phyloP scores from a whole-genome alignment of 2,113 vertebrate genomes.

The Emydura subglobosa region DNA sequence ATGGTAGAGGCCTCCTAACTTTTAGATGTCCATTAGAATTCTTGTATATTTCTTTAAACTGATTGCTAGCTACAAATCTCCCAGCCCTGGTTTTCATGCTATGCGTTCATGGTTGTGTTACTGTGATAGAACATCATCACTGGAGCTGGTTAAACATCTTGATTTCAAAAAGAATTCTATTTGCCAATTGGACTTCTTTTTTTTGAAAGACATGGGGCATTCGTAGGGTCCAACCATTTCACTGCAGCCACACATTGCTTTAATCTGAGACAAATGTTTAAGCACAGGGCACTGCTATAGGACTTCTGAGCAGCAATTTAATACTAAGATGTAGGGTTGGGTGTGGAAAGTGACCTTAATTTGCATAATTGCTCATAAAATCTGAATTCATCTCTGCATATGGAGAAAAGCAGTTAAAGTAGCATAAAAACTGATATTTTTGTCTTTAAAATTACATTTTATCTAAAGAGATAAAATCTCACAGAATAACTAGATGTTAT shows the following conservation, averaged over 20 bases:
- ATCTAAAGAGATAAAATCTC: not conserved
- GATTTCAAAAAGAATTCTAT: not conserved
- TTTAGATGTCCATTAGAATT: not conserved
- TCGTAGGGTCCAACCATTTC: not conserved
- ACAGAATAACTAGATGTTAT: not conserved
- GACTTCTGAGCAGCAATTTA: not conserved
- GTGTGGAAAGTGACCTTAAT: not conserved
- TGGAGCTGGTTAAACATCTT: not conserved
- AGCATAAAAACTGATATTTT: not conserved
- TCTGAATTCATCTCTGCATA: not conserved
- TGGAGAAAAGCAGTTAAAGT: not conserved
- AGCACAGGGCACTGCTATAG: not conserved
- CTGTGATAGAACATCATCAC: not conserved
- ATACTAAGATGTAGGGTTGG: not conserved
- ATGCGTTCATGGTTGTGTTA: not conserved
- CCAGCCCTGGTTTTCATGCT: constrained; percentile 1
- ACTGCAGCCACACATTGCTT: not conserved
- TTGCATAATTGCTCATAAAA: not conserved
- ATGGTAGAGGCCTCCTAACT: not conserved
- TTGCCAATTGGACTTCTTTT: not conserved
- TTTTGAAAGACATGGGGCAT: not conserved
- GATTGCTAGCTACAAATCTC: not conserved
- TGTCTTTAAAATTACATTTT: not conserved
- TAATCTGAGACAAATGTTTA: not conserved
- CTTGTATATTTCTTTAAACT: not conserved